Evolutionary conservation across 2,113 vertebrate species (phyloP).

Genomic region (Mobula hypostoma): DNA sequence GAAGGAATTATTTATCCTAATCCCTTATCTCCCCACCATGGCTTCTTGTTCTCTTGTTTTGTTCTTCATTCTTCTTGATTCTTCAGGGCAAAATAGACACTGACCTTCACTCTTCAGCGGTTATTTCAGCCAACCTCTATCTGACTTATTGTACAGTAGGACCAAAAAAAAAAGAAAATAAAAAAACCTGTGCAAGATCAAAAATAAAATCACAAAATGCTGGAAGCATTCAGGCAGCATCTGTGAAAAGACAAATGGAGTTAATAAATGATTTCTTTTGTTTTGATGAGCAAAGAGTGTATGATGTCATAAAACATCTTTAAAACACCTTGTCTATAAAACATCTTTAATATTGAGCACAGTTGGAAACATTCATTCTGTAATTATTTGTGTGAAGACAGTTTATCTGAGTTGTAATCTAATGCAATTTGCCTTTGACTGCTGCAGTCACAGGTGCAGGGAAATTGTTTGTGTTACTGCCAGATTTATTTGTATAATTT

Average conservation of each 20-base stretch:
- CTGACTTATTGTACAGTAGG: neutral
- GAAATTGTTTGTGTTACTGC: neutral
- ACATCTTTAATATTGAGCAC: neutral
- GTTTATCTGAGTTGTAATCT: neutral
- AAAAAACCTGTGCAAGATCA: too few relatives aligned
- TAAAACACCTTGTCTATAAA: neutral
- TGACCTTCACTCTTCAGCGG: neutral
- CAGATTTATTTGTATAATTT: constrained; percentile 13
- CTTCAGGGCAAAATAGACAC: neutral
- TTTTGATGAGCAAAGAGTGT: neutral
- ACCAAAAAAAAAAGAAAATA: neutral
- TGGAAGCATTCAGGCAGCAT: too few relatives aligned
- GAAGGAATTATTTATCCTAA: neutral
- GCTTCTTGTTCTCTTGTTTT: neutral
- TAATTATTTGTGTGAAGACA: neutral
- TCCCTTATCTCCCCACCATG: neutral
- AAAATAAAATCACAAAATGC: too few relatives aligned
- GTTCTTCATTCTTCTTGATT: neutral
- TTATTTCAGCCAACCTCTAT: neutral
- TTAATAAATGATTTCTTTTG: neutral
- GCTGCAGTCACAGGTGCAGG: neutral
- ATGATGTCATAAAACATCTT: neutral
- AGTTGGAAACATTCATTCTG: neutral
- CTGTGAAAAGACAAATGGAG: too few relatives aligned
- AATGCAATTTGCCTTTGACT: neutral